phyloP scores from a whole-genome alignment of 53 echinoderm and acorn worm genomes.

The Hippasteria phrygiana region DNA sequence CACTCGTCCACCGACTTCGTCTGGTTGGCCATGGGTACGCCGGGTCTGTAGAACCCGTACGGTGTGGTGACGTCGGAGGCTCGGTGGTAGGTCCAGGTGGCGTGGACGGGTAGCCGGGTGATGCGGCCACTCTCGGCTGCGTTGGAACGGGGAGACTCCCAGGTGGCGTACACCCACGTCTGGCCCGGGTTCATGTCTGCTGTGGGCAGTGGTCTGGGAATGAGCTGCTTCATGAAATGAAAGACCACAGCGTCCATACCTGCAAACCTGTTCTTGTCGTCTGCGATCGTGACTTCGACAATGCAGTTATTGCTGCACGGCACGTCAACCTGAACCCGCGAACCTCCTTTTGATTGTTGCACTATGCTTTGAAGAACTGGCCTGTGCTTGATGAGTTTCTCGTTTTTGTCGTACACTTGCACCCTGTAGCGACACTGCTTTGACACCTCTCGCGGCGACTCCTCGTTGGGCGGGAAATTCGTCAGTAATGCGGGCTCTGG shows the following conservation, averaged over 20 bases:
- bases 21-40: conserved; percentile 12
- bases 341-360: not conserved
- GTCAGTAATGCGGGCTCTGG: not conserved
- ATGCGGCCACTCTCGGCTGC: conserved; percentile 54
- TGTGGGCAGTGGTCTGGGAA: not conserved
- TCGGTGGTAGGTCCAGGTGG: conserved; percentile 58
- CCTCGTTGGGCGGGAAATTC: too few species aligned
- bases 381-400: not conserved
- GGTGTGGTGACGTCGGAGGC: conserved; percentile 63
- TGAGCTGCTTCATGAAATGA: conserved; percentile 18
- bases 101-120: conserved; percentile 32
- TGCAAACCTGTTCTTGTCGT: conserved; percentile 10
- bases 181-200: conserved; percentile 35
- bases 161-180: conserved; percentile 75
- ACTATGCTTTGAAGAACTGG: conserved; percentile 23
- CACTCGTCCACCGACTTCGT: conserved; percentile 46
- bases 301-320: conserved; percentile 3
- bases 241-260: conserved; percentile 49
- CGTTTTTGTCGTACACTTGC: conserved; percentile 5
- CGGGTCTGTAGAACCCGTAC: conserved; percentile 62
- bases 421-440: conserved; percentile 20
- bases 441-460: too few species aligned
- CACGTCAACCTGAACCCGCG: not conserved
- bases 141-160: conserved; percentile 70
- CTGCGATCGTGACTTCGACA: conserved; percentile 11